Percentiles rank a stretch among this genome's conserved stretches.
Evolutionary conservation across 2,797 vertebrate genomes (phyloP).

Genomic region (Ammospiza maritima): DNA sequence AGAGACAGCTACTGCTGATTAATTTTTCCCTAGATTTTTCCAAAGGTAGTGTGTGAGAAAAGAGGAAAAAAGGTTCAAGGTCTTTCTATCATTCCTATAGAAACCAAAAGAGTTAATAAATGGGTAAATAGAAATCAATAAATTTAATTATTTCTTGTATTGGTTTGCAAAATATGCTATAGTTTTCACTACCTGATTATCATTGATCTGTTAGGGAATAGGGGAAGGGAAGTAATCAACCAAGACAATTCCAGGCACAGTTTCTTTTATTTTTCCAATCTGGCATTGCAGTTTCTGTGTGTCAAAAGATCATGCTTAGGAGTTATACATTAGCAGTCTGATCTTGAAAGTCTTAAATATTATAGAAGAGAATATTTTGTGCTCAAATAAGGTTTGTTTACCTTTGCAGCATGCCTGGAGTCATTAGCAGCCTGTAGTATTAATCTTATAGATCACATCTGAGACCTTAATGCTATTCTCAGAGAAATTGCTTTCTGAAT

Average conservation of each 20-base stretch:
- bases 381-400: not conserved
- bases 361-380: not conserved
- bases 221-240: not conserved
- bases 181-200: not conserved
- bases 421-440: not conserved
- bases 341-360: not conserved
- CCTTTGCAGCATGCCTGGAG: not conserved
- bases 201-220: not conserved
- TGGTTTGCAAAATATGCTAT: not conserved
- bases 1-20: not conserved
- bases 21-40: not conserved
- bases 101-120: not conserved
- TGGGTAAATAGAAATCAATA: not conserved
- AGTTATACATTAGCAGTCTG: not conserved
- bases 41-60: not conserved
- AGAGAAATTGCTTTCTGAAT: slow-evolving; percentile 5
- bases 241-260: not conserved
- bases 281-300: not conserved
- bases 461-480: not conserved
- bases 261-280: not conserved
- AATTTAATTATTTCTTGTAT: not conserved
- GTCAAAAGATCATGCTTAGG: not conserved
- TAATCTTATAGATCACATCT: not conserved
- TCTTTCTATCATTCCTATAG: not conserved
- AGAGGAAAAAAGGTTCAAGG: not conserved